These are phyloP conservation scores for Alauda arvensis DNA, from an alignment of 2,797 vertebrate genomes.

Conservation along the genomic window DNA sequence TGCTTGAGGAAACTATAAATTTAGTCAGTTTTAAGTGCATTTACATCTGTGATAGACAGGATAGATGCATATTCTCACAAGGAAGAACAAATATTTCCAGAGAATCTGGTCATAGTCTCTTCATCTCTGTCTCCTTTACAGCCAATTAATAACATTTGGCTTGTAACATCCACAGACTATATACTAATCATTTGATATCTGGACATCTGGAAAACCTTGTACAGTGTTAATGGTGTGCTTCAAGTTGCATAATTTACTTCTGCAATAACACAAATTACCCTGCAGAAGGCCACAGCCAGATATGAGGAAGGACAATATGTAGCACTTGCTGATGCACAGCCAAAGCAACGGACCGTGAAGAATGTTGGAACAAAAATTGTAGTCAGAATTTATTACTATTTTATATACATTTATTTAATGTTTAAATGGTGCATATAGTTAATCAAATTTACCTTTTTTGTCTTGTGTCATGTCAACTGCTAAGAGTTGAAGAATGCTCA, in stretches of 20 bases:
- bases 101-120: neutral
- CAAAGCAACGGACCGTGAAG: neutral
- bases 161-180: neutral
- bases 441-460: neutral
- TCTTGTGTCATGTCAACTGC: neutral
- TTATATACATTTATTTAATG: neutral
- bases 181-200: conserved; percentile 18
- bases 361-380: neutral
- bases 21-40: neutral
- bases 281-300: neutral
- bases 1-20: neutral
- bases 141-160: conserved; percentile 8
- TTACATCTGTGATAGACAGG: neutral
- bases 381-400: neutral
- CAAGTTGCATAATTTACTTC: conserved; percentile 17
- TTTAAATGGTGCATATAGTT: neutral
- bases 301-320: neutral
- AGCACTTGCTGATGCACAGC: neutral
- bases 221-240: neutral
- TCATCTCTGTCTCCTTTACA: neutral
- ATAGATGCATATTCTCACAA: neutral
- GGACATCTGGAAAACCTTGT: conserved; percentile 31
- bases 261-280: neutral
- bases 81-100: conserved; percentile 15
- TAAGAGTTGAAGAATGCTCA: neutral